These are phyloP conservation scores for Amblyteles armatorius DNA, from an alignment of 2,888 invertebrate genomes.

Conservation along the genomic window DNA sequence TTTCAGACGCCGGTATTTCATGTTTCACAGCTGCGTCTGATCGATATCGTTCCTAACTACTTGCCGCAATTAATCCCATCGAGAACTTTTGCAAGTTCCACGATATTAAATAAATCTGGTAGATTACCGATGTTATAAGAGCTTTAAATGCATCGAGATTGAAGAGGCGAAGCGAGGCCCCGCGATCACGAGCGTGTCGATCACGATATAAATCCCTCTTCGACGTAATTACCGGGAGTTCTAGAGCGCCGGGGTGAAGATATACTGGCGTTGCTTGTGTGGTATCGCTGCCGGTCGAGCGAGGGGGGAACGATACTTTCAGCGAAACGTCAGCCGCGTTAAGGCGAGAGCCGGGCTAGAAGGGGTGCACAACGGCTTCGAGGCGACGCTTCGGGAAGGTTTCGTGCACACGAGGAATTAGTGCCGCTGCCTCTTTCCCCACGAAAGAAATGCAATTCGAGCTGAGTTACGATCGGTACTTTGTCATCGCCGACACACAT, in stretches of 20 bases:
- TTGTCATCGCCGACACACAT: conserved; percentile 71
- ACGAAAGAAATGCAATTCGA: conserved; percentile 75
- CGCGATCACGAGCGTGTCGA: conserved; percentile 63
- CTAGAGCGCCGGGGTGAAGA: conserved; percentile 1
- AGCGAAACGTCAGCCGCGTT: conserved; percentile 58
- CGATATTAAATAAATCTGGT: conserved; percentile 26
- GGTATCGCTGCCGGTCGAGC: conserved; percentile 38
- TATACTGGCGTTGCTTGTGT: conserved; percentile 34
- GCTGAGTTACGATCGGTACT: conserved; percentile 75
- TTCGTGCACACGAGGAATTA: conserved; percentile 68
- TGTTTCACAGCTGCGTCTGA: conserved; percentile 1
- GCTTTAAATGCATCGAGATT: background rate
- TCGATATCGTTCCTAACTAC: conserved; percentile 33
- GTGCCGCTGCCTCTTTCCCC: conserved; percentile 64
- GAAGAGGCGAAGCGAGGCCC: conserved; percentile 30
- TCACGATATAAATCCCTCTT: conserved; percentile 69
- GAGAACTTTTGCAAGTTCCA: background rate
- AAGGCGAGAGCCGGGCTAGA: conserved; percentile 21
- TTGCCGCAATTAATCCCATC: background rate
- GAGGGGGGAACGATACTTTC: conserved; percentile 60
- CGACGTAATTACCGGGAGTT: conserved; percentile 63
- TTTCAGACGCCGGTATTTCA: background rate
- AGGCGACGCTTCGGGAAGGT: conserved; percentile 40
- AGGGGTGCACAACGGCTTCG: conserved; percentile 39
- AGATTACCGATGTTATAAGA: background rate